Evolutionary conservation across 2,888 invertebrate genomes (phyloP), one percentile per base, ranked within the genome.

Genomic region (Trissolcus brochymenae): DNA sequence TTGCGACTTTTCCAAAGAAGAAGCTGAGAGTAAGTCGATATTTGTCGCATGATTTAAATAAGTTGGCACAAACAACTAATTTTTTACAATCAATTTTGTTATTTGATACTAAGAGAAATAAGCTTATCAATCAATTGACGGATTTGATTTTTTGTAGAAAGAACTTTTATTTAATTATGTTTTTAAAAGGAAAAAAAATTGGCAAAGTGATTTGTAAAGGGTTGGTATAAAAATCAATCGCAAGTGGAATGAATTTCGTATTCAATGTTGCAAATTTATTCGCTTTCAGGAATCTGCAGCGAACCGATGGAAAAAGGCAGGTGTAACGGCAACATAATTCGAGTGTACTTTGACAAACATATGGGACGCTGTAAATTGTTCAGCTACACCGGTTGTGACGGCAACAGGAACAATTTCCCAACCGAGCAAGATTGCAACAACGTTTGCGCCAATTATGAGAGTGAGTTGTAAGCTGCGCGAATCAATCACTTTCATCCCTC

Each of bases 341-440:
- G 88, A 2, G 80, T 80, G 17, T 87, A 95, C 90, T 98, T 93
- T 88, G 95, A 98, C 88, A 90, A 91, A 25, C 87, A 91, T 21
- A 91, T 91, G 43, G 92, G 92, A 21, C 91, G 91, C 29, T 98
- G 98, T 87, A 93, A 93, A 82, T 92, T 95, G 4, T 98, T 98
- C 89, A 93, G 93, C 64, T 98, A 94, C 90, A 94, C 94, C 21
- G 98, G 97, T 46, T 98, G 98, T 87, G 94, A 95, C 55, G 96
- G 95, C 1, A 98, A 97, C 87, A 92, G 92, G 50, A 98, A 98
- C 89, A 96, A 96, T 88, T 98, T 98, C 89, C 92, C 92, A 65
- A 93, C 93, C 0, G 91, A 93, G 70, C 92, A 93, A 66, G 92
- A 92, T 53, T 97, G 97, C 84, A 91, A 92, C 74, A 90, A 90